Evolutionary conservation across 1,140 invertebrate genomes (phyloP).

Genomic region (Zaprionus kolodkinae): DNA sequence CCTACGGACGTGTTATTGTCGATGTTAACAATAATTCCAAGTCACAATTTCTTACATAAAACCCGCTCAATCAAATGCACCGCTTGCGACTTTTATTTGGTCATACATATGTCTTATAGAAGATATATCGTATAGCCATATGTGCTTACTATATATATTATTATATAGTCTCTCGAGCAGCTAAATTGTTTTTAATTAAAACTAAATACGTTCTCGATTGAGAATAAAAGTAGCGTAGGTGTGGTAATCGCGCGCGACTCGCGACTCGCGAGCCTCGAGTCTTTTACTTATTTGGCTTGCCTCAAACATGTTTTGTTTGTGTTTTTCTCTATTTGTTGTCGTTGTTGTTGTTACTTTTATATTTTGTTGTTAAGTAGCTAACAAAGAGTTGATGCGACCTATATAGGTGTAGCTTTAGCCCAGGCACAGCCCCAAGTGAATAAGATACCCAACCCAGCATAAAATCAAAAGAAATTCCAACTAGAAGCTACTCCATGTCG

Average conservation of each 20-base stretch:
- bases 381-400: conserved; percentile 34
- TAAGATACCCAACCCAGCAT: not conserved
- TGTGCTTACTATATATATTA: not conserved
- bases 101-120: conserved; percentile 18
- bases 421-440: conserved; percentile 5
- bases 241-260: conserved; percentile 54
- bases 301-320: conserved; percentile 62
- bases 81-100: conserved; percentile 25
- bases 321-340: conserved; percentile 29
- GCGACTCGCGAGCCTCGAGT: conserved; percentile 51
- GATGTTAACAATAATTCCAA: conserved; percentile 12
- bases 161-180: conserved; percentile 8
- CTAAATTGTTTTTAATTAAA: conserved; percentile 76
- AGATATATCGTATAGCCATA: conserved; percentile 8
- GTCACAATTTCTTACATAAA: conserved; percentile 45
- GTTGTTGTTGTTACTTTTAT: conserved; percentile 20
- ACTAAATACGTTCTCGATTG: conserved; percentile 49
- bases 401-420: conserved; percentile 16
- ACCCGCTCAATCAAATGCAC: conserved; percentile 60
- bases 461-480: conserved; percentile 7
- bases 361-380: conserved; percentile 51
- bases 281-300: conserved; percentile 63
- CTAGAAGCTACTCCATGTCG: not conserved
- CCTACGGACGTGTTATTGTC: conserved; percentile 12
- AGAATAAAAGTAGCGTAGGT: conserved; percentile 55